These are phyloP conservation scores for Hermodice carunculata DNA, from an alignment of 2,888 invertebrate species.

Conservation along the genomic window DNA sequence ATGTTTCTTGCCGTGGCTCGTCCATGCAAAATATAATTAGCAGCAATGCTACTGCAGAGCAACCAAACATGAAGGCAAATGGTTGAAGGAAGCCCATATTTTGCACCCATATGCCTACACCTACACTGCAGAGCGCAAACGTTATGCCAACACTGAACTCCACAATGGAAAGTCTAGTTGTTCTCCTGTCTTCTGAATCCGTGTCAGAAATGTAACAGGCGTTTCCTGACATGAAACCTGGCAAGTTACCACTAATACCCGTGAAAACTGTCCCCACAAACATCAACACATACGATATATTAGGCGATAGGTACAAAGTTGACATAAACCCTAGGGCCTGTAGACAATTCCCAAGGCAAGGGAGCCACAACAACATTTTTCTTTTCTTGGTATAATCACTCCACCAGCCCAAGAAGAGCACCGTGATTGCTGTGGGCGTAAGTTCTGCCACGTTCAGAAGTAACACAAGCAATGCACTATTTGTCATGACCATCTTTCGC, in stretches of 20 bases:
- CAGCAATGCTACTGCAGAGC: conserved; percentile 55
- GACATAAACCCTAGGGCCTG: conserved; percentile 54
- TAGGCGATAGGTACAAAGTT: conserved; percentile 42
- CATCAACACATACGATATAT: no score
- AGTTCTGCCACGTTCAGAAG: conserved; percentile 65
- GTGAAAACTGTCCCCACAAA: conserved; percentile 32
- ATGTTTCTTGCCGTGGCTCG: no score
- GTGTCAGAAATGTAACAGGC: conserved; percentile 48
- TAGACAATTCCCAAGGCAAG: conserved; percentile 59
- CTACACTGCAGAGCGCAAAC: conserved; percentile 38
- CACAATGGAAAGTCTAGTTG: conserved; percentile 42
- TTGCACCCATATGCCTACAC: conserved; percentile 37
- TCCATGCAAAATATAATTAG: conserved; percentile 61
- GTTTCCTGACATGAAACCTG: conserved; percentile 44
- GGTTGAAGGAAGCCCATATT: conserved; percentile 53
- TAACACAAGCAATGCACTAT: conserved; percentile 42
- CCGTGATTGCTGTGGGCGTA: conserved; percentile 61
- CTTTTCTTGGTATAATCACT: conserved; percentile 64
- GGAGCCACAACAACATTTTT: conserved; percentile 65
- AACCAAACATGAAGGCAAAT: conserved; percentile 63
- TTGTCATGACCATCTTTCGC: conserved; percentile 34
- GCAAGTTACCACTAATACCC: conserved; percentile 40
- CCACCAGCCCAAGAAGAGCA: conserved; percentile 64
- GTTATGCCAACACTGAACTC: conserved; percentile 43
- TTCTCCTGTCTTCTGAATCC: conserved; percentile 37